Conservation (phyloP, 2,888 invertebrate species). For the Charanyca ferruginea region DNA sequence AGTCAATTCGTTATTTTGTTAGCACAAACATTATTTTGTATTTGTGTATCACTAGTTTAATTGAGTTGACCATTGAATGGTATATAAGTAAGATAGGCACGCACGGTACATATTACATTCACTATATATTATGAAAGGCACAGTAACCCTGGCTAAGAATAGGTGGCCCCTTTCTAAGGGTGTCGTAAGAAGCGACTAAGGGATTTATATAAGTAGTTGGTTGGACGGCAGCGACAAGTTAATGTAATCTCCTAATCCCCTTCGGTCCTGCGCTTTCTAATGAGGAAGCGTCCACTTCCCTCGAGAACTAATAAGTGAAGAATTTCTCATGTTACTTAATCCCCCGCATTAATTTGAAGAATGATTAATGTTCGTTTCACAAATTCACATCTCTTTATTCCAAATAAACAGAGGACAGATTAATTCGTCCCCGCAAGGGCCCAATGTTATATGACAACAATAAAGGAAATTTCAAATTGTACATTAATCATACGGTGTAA, state of each 20-base stretch:
- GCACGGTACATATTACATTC: neutral
- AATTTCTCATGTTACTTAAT: conserved; percentile 38
- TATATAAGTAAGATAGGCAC: neutral
- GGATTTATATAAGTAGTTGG: conserved; percentile 54
- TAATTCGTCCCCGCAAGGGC: conserved; percentile 60
- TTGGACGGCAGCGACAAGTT: conserved; percentile 37
- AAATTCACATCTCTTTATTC: conserved; percentile 50
- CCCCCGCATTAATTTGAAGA: conserved; percentile 41
- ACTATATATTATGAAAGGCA: conserved; percentile 1
- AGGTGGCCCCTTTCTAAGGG: conserved; percentile 15
- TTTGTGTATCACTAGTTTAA: too few relatives aligned
- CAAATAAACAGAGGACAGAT: conserved; percentile 52
- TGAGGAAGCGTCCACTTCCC: conserved; percentile 42
- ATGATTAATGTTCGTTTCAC: conserved; percentile 37
- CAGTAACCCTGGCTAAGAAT: conserved; percentile 16
- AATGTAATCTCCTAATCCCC: conserved; percentile 52
- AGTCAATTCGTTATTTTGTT: too few relatives aligned
- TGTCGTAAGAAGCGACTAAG: conserved; percentile 49
- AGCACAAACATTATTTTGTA: too few relatives aligned
- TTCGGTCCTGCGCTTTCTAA: conserved; percentile 39
- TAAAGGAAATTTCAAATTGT: conserved; percentile 78
- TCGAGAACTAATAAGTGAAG: conserved; percentile 29
- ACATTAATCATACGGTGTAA: conserved; percentile 77
- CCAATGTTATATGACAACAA: conserved; percentile 72
- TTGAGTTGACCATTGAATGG: neutral